These are phyloP conservation scores for Montipora cactus DNA, from an alignment of 64 coral and sea anemone species.

Conservation along the genomic window DNA sequence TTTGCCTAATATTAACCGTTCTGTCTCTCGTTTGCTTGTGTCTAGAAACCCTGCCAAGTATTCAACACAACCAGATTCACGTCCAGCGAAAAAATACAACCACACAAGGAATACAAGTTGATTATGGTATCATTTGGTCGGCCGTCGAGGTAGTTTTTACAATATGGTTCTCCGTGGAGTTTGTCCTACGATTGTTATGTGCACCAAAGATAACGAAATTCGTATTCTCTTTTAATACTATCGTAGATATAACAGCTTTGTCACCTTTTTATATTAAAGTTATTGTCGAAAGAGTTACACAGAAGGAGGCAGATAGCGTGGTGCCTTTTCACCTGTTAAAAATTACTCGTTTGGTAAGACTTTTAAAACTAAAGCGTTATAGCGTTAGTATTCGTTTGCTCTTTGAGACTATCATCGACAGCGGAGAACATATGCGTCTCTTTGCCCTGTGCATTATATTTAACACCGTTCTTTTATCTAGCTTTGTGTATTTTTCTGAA, in stretches of 20 bases:
- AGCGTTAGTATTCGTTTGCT: conserved; percentile 64
- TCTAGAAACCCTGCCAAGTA: conserved; percentile 57
- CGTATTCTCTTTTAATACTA: conserved; percentile 25
- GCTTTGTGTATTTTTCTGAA: conserved; percentile 72
- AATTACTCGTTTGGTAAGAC: conserved; percentile 47
- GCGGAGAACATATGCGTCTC: conserved; percentile 58
- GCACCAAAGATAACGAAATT: conserved; percentile 59
- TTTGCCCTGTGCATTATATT: conserved; percentile 64
- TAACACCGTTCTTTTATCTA: conserved; percentile 71
- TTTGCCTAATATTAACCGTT: conserved; percentile 54
- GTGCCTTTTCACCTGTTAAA: conserved; percentile 33
- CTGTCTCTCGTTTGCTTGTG: conserved; percentile 72
- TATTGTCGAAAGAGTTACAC: background rate
- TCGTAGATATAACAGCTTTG: conserved; percentile 69
- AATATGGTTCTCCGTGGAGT: conserved; percentile 85
- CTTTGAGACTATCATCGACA: conserved; percentile 73
- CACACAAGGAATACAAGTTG: background rate
- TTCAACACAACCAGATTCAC: conserved; percentile 6
- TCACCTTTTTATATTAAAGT: conserved; percentile 69
- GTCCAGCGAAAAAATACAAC: conserved; percentile 21
- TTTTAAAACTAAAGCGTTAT: conserved; percentile 69
- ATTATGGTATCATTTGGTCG: conserved; percentile 68
- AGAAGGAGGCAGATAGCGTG: background rate
- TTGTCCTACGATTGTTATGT: conserved; percentile 53
- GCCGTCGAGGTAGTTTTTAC: conserved; percentile 65